Evolutionary conservation across 2,888 invertebrate genomes (phyloP).

Genomic region (Gari tellinella): DNA sequence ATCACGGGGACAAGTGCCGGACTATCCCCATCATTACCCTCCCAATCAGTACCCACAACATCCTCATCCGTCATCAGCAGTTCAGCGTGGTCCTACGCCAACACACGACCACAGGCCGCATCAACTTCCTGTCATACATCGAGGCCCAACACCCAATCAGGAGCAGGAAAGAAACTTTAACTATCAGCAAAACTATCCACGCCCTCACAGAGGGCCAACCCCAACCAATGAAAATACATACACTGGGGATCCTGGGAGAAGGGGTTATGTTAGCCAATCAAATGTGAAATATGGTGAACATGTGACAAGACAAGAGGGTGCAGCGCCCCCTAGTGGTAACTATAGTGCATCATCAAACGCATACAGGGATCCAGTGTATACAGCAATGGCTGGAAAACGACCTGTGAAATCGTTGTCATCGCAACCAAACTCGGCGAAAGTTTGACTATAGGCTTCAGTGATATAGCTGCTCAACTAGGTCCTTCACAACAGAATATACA

Average conservation of each 20-base stretch:
- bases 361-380: conserved; percentile 69
- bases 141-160: conserved; percentile 44
- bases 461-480: no score
- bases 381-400: conserved; percentile 68
- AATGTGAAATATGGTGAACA: conserved; percentile 16
- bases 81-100: conserved; percentile 10
- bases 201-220: conserved; percentile 21
- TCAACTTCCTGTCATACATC: conserved; percentile 1
- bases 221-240: conserved; percentile 23
- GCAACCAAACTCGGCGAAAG: conserved; percentile 77
- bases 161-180: conserved; percentile 14
- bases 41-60: conserved; percentile 5
- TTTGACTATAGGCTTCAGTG: conserved; percentile 60
- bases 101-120: conserved; percentile 12
- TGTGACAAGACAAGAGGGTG: conserved; percentile 37
- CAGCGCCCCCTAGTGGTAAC: conserved; percentile 32
- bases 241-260: no score
- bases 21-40: conserved; percentile 20
- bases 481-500: no score
- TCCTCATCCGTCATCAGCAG: not conserved
- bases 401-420: conserved; percentile 67
- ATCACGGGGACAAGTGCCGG: conserved; percentile 35
- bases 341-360: conserved; percentile 67
- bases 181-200: conserved; percentile 12
- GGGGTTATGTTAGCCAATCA: no score